A percentile compares a stretch with the other conserved stretches of the same genome.
These are phyloP conservation scores for Alligator mississippiensis DNA, from an alignment of 2,113 vertebrate genomes.

Conservation along the genomic window DNA sequence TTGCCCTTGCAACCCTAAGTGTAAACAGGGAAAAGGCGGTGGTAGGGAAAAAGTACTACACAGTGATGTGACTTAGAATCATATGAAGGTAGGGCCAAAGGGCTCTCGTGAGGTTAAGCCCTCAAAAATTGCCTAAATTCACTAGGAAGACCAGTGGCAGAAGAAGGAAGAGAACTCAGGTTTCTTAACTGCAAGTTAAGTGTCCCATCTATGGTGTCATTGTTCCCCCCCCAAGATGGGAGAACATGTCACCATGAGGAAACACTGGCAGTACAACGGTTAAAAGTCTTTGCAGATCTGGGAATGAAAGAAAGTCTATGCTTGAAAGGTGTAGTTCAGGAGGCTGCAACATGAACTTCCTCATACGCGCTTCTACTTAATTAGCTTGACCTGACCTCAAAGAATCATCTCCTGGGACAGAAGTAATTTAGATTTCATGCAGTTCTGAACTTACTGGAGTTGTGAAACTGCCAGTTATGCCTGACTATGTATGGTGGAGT, in stretches of 20 bases:
- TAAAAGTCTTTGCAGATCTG: not conserved
- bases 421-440: conserved; percentile 16
- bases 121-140: not conserved
- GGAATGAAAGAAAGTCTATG: not conserved
- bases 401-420: conserved; percentile 29
- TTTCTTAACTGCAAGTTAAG: not conserved
- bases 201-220: not conserved
- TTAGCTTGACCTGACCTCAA: conserved; percentile 39
- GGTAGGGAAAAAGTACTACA: not conserved
- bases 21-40: not conserved
- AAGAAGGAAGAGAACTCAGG: not conserved
- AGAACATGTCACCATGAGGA: not conserved
- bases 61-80: rapidly evolving
- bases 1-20: not conserved
- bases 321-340: not conserved
- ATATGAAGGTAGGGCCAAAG: no score
- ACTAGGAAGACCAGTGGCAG: not conserved
- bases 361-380: not conserved
- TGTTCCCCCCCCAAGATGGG: no score
- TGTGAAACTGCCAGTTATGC: conserved; percentile 34
- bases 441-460: conserved; percentile 19
- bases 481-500: conserved; percentile 16
- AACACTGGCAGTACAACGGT: not conserved
- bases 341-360: not conserved
- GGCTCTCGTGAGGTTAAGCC: no score